phyloP scores from a whole-genome alignment of 1,140 invertebrate species.

The Tribolium castaneum region DNA sequence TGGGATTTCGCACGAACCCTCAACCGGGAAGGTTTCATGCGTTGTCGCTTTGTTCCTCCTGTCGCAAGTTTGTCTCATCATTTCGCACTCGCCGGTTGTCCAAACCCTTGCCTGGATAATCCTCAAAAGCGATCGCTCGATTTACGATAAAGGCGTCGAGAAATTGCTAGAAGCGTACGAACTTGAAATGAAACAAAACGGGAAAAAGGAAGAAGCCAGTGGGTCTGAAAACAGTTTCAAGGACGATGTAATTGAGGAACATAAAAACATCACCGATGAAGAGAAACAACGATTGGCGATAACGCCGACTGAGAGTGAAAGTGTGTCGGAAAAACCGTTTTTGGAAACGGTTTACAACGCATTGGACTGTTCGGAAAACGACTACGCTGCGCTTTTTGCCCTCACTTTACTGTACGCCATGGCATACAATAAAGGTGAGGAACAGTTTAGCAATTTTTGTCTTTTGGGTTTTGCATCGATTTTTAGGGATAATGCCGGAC shows the following conservation, averaged over 20 bases:
- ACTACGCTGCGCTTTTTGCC: conserved; percentile 93
- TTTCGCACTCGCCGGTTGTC: conserved; percentile 89
- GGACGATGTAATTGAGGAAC: conserved; percentile 57
- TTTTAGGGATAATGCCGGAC: conserved; percentile 80
- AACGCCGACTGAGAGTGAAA: conserved; percentile 63
- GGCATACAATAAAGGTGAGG: conserved; percentile 90
- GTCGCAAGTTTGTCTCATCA: conserved; percentile 96
- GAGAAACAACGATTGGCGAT: conserved; percentile 83
- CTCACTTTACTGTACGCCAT: conserved; percentile 94
- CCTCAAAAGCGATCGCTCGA: conserved; percentile 78
- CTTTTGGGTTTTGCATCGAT: no score
- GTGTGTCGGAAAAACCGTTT: conserved; percentile 79
- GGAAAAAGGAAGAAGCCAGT: conserved; percentile 56
- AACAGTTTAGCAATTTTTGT: no score
- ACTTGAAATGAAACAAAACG: conserved; percentile 35
- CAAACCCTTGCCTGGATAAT: conserved; percentile 90
- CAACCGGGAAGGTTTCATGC: conserved; percentile 73
- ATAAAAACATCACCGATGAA: conserved; percentile 89
- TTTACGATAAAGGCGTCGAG: conserved; percentile 75
- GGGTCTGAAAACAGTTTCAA: conserved; percentile 54
- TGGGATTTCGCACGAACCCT: conserved; percentile 48
- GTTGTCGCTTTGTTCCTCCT: conserved; percentile 92
- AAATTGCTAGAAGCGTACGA: conserved; percentile 65
- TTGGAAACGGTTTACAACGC: conserved; percentile 88
- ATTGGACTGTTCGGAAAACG: conserved; percentile 89